Conservation (phyloP, 2,888 invertebrate species). For the Autographa pulchrina region DNA sequence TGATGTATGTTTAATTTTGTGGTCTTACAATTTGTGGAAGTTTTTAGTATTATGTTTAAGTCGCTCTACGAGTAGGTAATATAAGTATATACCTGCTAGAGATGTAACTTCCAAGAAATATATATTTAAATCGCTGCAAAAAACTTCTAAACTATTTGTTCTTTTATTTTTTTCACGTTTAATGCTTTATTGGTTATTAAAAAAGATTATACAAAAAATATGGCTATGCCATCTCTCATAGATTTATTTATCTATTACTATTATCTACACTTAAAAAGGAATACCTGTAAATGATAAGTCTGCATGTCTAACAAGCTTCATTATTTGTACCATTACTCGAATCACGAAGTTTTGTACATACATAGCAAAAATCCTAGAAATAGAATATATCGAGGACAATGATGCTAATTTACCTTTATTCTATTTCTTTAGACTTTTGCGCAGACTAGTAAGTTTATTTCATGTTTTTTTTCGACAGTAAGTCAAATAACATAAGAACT, state of each 20-base stretch:
- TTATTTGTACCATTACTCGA: conserved; percentile 6
- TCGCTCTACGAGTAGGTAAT: not conserved
- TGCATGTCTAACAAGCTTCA: not conserved
- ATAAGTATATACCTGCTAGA: not conserved
- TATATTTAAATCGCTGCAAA: too few species aligned
- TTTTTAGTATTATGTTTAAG: not conserved
- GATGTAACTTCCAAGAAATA: not conserved
- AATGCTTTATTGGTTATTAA: too few species aligned
- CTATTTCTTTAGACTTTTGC: not conserved
- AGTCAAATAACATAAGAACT: not conserved
- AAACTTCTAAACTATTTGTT: too few species aligned
- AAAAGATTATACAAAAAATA: too few species aligned
- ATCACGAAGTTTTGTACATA: not conserved
- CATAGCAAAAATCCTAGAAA: not conserved
- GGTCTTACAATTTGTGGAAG: not conserved
- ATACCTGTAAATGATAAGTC: not conserved
- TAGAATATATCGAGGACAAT: conserved; percentile 13
- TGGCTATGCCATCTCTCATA: too few species aligned
- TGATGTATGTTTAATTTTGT: not conserved
- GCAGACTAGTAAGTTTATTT: not conserved
- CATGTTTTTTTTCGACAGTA: not conserved
- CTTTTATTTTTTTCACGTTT: too few species aligned
- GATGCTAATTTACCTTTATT: conserved; percentile 28
- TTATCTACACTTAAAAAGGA: not conserved
- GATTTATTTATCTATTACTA: too few species aligned